These are phyloP conservation scores for Rhagium mordax DNA, from an alignment of 2,888 invertebrate genomes.

Conservation along the genomic window DNA sequence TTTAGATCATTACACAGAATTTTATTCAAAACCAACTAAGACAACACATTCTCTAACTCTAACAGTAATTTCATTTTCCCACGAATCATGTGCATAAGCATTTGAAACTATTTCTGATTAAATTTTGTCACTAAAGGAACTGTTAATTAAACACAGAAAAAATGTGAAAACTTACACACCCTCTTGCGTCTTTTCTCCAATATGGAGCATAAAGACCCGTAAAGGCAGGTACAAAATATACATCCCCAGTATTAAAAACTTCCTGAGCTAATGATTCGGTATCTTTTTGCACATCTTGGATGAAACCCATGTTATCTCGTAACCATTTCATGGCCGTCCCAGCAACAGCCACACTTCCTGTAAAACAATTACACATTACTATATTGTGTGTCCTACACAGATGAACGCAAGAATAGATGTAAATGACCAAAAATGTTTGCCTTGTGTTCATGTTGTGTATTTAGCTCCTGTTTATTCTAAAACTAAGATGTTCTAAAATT, in stretches of 20 bases:
- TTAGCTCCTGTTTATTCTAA: too few species aligned
- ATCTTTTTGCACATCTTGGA: slow-evolving; percentile 81
- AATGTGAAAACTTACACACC: slow-evolving; percentile 73
- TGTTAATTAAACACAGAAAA: slow-evolving; percentile 31
- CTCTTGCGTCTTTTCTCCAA: slow-evolving; percentile 97
- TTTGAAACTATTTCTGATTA: neutral
- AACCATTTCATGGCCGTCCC: slow-evolving; percentile 96
- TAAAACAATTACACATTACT: neutral
- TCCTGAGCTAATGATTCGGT: slow-evolving; percentile 73
- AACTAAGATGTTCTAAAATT: too few species aligned
- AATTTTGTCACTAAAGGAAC: neutral
- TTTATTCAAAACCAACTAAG: too few species aligned
- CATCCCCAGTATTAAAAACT: slow-evolving; percentile 93
- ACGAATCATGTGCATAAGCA: neutral
- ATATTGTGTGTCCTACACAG: too few species aligned
- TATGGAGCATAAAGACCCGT: slow-evolving; percentile 97
- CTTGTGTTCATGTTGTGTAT: too few species aligned
- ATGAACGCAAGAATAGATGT: too few species aligned
- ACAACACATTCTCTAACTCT: too few species aligned
- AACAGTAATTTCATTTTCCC: neutral
- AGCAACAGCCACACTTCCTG: slow-evolving; percentile 90
- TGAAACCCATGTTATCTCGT: slow-evolving; percentile 90
- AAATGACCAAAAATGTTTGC: too few species aligned
- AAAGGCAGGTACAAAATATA: slow-evolving; percentile 98
- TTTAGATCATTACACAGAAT: too few species aligned